Percentiles rank a stretch among this genome's conserved stretches.
Conservation (phyloP, 2,113 vertebrate genomes). For the Ranitomeya variabilis region DNA sequence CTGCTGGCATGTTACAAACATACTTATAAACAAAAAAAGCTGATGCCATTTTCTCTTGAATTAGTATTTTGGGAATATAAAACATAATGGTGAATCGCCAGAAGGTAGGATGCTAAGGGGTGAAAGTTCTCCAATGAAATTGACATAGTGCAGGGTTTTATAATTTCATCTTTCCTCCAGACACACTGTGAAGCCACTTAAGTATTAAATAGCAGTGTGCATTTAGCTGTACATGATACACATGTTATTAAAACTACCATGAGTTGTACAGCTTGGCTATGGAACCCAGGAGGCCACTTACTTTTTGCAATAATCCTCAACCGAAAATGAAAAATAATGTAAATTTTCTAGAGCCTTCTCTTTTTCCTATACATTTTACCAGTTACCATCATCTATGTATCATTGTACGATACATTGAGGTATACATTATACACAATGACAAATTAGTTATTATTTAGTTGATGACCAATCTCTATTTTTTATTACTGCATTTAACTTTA, state of each 20-base stretch:
- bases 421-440: too few relatives aligned
- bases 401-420: too few relatives aligned
- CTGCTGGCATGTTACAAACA: neutral
- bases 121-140: neutral
- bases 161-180: neutral
- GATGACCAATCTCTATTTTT: neutral
- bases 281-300: neutral
- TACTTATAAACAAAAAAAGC: neutral
- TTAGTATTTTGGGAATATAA: neutral
- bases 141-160: neutral
- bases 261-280: neutral
- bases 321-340: neutral
- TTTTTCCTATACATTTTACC: neutral
- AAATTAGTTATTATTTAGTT: neutral
- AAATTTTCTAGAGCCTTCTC: neutral
- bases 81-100: neutral
- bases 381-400: neutral
- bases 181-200: neutral
- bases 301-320: neutral
- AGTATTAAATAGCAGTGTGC: neutral
- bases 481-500: too few relatives aligned
- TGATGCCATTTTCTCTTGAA: neutral
- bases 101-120: neutral
- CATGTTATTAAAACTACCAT: slow-evolving; percentile 1
- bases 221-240: neutral